Evolutionary conservation across 2,113 vertebrate species (phyloP).

Genomic region (Xiphophorus couchianus): DNA sequence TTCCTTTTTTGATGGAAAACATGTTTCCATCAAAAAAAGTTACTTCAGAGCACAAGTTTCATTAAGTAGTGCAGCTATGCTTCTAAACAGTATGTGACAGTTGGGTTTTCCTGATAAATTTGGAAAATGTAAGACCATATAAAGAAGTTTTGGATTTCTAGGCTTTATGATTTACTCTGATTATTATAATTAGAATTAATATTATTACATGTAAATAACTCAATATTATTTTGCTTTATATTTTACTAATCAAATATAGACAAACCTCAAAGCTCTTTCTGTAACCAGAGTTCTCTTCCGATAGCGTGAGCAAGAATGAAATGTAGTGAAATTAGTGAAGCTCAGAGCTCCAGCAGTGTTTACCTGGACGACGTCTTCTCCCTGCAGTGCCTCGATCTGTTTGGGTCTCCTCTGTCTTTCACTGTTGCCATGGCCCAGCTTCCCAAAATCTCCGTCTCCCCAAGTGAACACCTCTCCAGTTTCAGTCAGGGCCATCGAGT

Average conservation of each 20-base stretch:
- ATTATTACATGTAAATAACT: no score
- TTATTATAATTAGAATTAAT: no score
- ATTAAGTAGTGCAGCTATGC: not conserved
- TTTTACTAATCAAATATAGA: no score
- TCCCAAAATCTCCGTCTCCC: conserved; percentile 87
- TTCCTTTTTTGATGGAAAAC: no score
- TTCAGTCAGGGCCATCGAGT: conserved; percentile 84
- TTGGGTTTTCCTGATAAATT: no score
- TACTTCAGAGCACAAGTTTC: not conserved
- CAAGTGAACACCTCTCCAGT: conserved; percentile 86
- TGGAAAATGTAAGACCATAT: no score
- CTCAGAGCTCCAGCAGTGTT: not conserved
- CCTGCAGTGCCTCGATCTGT: conserved; percentile 83
- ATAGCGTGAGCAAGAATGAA: not conserved
- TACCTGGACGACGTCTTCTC: conserved; percentile 85
- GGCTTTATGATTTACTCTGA: no score
- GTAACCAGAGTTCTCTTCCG: not conserved
- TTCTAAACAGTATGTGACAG: no score
- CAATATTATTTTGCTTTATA: no score
- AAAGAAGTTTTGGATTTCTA: no score
- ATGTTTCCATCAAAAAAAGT: no score
- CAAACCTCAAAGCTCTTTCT: no score
- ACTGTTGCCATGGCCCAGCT: conserved; percentile 84
- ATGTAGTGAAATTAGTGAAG: not conserved
- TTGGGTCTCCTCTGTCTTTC: conserved; percentile 84